Base-by-base conservation (phyloP, 1,140 invertebrate species). In the Anadara kagoshimensis region DNA sequence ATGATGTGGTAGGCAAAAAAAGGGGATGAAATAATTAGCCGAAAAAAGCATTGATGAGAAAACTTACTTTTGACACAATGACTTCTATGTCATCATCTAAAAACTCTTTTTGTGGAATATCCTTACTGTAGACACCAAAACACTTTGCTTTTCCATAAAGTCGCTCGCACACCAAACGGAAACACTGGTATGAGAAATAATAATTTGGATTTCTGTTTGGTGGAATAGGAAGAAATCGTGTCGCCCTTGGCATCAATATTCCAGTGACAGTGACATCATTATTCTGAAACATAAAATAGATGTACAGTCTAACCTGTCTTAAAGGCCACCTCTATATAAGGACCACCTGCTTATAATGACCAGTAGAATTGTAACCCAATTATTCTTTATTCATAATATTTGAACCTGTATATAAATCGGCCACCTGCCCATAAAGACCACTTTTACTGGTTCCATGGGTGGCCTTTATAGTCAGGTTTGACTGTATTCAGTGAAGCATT, bases 111-210 rank as follows among this genome's bases (percentile, higher is more conserved):
- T 45, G 54, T 29, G 80, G 78, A 14, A 82, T 64, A 20, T 82
- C 75, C 18, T 53, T 36, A 61, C 70, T 80, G 66, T 82, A 82
- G 8, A 71, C 59, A 7, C 63, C 63, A 51, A 79, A 74, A 62
- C 81, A 83, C 7, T 51, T 41, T 8, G 70, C 73, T 51, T 69
- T 78, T 14, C 81, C 79, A 66, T 62, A 81, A 51, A 83, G 65
- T 16, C 68, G 51, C 53, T 83, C 81, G 75, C 81, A 83, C 0
- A 63, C 73, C 20, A 83, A 69, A 16, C 76, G 69, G 53, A 77
- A 81, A 70, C 81, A 83, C 58, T 77, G 56, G 45, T 83, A 83
- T 4, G 78, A 76, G 36, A 73, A 79, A 45, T 73, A 81, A 10
- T 75, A 75, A 11, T 80, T 67, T 11, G 49, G 49, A 58, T 62